Percentiles rank a stretch among this genome's conserved stretches.
phyloP scores from a whole-genome alignment of 92 coral and sea anemone genomes.

The Palythoa grandiflora region DNA sequence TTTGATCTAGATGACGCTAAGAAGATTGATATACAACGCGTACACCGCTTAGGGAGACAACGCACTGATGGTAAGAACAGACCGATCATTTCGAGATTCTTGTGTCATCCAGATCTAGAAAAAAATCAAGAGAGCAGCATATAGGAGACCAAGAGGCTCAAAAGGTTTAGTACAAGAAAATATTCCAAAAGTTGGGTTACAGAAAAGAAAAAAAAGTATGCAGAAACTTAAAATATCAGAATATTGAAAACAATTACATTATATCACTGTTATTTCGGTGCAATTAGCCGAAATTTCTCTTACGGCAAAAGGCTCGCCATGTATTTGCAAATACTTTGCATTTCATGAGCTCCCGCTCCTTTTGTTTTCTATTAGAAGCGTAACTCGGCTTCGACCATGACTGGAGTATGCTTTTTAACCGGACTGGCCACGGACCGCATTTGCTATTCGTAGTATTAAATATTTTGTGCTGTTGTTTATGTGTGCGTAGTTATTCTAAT shows the following conservation, averaged over 20 bases:
- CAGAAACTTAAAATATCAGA: not conserved
- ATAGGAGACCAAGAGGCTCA: constrained; percentile 12
- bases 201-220: not conserved
- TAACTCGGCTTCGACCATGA: not conserved
- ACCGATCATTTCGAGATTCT: constrained; percentile 3
- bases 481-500: not conserved
- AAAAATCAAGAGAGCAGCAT: not conserved
- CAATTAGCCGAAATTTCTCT: not conserved
- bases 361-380: not conserved
- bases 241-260: not conserved
- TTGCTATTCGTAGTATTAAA: not conserved
- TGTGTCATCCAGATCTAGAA: not conserved
- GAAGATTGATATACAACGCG: constrained; percentile 2
- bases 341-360: not conserved
- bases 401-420: not conserved
- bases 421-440: not conserved
- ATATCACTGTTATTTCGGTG: not conserved
- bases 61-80: not conserved
- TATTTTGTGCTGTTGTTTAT: not conserved
- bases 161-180: constrained; percentile 23
- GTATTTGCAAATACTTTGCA: not conserved
- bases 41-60: constrained; percentile 9
- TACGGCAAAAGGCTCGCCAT: constrained; percentile 3
- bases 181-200: constrained; percentile 1
- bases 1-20: not conserved